Evolutionary conservation across 1,140 invertebrate species (phyloP), one percentile per base, ranked within the genome.

Genomic region (Scaptomyza pallida): DNA sequence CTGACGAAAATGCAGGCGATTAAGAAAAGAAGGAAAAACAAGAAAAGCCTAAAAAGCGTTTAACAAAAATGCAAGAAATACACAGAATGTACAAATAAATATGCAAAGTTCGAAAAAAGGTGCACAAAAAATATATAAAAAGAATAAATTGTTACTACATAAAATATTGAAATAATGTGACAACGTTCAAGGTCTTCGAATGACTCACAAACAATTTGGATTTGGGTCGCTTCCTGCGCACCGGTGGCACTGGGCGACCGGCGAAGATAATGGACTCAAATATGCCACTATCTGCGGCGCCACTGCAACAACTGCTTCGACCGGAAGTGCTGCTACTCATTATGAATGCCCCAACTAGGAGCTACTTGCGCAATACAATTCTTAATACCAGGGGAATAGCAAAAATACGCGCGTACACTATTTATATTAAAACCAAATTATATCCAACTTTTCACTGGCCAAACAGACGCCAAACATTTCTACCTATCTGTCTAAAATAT

Each of bases 271-370:
- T 89, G 33, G 75, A 51, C 64, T 88, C 82, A 41, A 88, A 88
- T 41, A 88, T 89, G n/a, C 65, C 64, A 43, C 75, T 62, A 45
- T 69, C 78, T n/a, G 57, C 1, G 10, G 44, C 52, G 12, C 63
- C 13, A 55, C 48, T 62, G 44, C 75, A 61, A 57, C 67, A 74
- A 48, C 78, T 79, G 68, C 89, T 91, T 47, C 76, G 72, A 21
- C 80, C 85, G 56, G 89, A 90, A 67, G 86, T 68, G 43, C 70
- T 90, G 78, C 86, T 86, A 40, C 73, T 85, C 82, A 86, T 85
- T 13, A 5, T 62, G 45, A 33, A 44, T 12, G 16, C 51, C 17
- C 26, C 16, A 54, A 6, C 47, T 35, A 57, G 26, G 26, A 57
- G 71, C 62, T 51, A 78, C 70, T 86, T 88, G 74, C 82, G 65